These are phyloP conservation scores for Spea hammondii DNA, from an alignment of 2,797 vertebrate species.

Conservation along the genomic window DNA sequence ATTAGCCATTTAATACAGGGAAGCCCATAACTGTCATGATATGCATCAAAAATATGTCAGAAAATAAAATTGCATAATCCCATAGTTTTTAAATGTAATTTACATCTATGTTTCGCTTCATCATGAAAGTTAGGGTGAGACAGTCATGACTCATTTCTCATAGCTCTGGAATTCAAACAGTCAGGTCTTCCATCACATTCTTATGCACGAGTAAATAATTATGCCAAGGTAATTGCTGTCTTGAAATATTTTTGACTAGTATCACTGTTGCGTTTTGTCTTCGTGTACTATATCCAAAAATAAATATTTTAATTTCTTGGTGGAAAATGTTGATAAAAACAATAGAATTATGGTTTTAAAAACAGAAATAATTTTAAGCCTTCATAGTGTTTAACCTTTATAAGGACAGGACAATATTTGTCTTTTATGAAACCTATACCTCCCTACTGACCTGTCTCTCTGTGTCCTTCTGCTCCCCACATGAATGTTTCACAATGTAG, in stretches of 20 bases:
- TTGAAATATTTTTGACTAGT: slow-evolving; percentile 12
- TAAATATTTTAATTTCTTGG: too few relatives aligned
- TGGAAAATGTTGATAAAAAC: too few relatives aligned
- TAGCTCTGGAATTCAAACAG: slow-evolving; percentile 28
- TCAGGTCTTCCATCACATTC: slow-evolving; percentile 18
- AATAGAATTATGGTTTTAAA: too few relatives aligned
- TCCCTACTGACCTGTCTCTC: too few relatives aligned
- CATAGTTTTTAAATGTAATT: neutral
- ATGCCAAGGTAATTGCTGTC: slow-evolving; percentile 17
- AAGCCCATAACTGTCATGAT: neutral
- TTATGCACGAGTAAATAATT: slow-evolving; percentile 32
- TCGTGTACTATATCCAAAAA: neutral
- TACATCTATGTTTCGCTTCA: neutral
- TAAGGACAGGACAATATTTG: too few relatives aligned
- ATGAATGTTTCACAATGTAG: too few relatives aligned
- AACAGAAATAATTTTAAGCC: too few relatives aligned
- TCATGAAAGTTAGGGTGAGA: slow-evolving; percentile 34
- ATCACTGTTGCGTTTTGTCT: neutral
- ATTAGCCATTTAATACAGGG: neutral
- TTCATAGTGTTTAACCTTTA: too few relatives aligned
- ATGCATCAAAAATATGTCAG: neutral
- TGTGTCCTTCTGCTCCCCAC: too few relatives aligned
- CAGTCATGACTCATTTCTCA: slow-evolving; percentile 24
- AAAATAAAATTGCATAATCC: neutral
- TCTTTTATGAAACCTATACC: too few relatives aligned